Percentiles rank a stretch among this genome's conserved stretches.
phyloP scores from a whole-genome alignment of 2,113 vertebrate species.

The Amblyornis subalaris region DNA sequence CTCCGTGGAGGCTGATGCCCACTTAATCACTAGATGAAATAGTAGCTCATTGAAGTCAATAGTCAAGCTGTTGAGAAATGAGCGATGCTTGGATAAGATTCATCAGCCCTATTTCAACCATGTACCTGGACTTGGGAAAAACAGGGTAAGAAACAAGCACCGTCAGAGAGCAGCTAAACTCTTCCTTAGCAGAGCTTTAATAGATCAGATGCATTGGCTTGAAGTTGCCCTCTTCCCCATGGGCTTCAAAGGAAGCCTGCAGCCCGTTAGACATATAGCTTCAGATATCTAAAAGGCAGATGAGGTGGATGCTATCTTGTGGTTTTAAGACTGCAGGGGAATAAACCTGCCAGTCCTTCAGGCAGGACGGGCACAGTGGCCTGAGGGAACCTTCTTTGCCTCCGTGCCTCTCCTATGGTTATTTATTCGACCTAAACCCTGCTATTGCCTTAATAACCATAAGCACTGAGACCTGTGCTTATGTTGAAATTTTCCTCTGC shows the following conservation, averaged over 20 bases:
- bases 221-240: background rate
- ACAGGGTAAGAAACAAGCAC: background rate
- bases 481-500: background rate
- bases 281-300: background rate
- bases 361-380: background rate
- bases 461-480: background rate
- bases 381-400: background rate
- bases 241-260: background rate
- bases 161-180: background rate
- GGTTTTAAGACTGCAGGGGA: background rate
- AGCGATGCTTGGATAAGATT: background rate
- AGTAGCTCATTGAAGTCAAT: background rate
- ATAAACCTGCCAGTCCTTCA: background rate
- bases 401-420: background rate
- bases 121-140: background rate
- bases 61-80: background rate
- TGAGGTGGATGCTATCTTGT: background rate
- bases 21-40: background rate
- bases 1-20: background rate
- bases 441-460: background rate
- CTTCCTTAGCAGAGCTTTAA: background rate
- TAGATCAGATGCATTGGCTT: background rate
- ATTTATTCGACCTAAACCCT: background rate
- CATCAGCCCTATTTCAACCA: background rate
- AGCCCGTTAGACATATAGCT: background rate